Base-by-base conservation (phyloP, 2,888 invertebrate genomes). In the Lamellibrachia columna region DNA sequence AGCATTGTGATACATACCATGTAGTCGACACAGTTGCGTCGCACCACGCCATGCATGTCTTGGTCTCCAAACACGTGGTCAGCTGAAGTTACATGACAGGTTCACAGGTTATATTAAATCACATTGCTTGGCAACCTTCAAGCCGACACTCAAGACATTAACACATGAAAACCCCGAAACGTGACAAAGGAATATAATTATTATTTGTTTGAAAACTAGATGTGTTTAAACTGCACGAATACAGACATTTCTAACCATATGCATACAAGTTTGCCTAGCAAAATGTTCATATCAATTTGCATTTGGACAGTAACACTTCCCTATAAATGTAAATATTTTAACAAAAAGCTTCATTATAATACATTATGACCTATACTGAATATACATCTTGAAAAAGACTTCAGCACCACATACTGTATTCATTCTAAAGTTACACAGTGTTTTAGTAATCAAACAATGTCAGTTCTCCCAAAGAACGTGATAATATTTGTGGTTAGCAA, bases 11-110 rank as follows among this genome's bases (percentile, higher is more conserved):
- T 53, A 94, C 97, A 97, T 96, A 98, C 98, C 97, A 98, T 98
- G 95, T 98, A 98, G 97, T 98, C 98, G 98, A 98, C 98, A 96
- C 98, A 98, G 95, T 98, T 98, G 95, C 98, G 97, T 90, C 98
- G 97, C 40, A 98, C 98, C 94, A 98, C 97, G 93, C 97, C 97
- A 96, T 98, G 98, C 98, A 98, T 98, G 95, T 98, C 98, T 96
- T 98, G 98, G 96, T 98, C 98, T 1, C 98, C 98, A 96, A 98
- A 98, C 60, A 98, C 98, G 97, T 98, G 98, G 96, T 98, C 98
- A 92, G 98, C 98, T 97, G 95, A 93, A 95, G 75, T 75, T 22
- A 22, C 15, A 15, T 75, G n/a, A 75, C 15, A 75, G n/a, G 4
- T 6, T 75, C 75, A 75, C 75, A 75, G 22, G n/a, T 15, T 3